Evolutionary conservation across 2,797 vertebrate genomes (phyloP), one percentile per base, ranked within the genome.

Genomic region (Petrocephalus schoutedeni): DNA sequence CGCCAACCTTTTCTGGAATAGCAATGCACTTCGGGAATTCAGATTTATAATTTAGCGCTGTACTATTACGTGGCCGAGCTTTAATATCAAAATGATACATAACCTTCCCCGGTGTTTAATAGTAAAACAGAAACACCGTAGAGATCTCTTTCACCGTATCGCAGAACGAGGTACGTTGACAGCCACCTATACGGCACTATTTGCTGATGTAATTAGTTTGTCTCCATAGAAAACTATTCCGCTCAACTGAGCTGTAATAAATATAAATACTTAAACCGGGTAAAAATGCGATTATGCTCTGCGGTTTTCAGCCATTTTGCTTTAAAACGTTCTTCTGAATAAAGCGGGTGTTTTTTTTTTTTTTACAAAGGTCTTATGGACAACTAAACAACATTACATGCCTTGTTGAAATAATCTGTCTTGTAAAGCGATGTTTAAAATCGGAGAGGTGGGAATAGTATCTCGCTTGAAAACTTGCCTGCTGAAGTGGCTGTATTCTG

Each of bases 161-260:
- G 93, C 93, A 94, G 89, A 90, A 89, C 90, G 92, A 93, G 94
- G 90, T 89, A 89, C 82, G 89, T 91, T 89, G 86, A 88, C 87
- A 80, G 51, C 32, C 87, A 36, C 84, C 21, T 57, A 87, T 71
- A 87, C 89, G 89, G 95, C 95, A 95, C 94, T 96, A 95, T 95
- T 96, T 96, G 94, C 93, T 94, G 91, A 92, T 94, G 94, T 94
- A 94, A 96, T 96, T 93, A 89, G 93, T 71, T 71, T 71, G 32
- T 96, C 95, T 95, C 94, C 94, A 94, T 96, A 87, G 36, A 54
- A 82, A 88, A 89, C 14, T 56, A 84, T 88, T 89, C 91, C 36
- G 92, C 92, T 93, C 92, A 90, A 92, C 92, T 90, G 92, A 23
- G 19, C 14, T 61, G 88, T 90, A 85, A 59, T 86, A 90, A 58